A percentile compares a stretch with the other conserved stretches of the same genome.
Conservation (phyloP, 2,113 vertebrate genomes). For the Beaufortia kweichowensis region DNA sequence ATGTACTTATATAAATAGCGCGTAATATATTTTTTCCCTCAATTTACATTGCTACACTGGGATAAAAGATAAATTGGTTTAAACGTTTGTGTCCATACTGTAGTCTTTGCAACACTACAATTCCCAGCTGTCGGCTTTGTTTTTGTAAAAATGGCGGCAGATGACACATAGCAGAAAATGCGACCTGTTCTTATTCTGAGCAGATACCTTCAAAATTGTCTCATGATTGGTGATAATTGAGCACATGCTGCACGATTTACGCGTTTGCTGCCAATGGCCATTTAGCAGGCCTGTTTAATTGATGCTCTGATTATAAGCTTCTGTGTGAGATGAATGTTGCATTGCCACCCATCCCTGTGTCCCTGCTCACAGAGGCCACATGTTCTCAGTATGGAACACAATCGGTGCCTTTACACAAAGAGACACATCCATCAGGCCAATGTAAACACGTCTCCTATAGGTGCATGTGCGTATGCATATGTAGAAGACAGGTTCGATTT, state of each 20-base stretch:
- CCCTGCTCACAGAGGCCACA: constrained; percentile 44
- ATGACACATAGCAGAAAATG: constrained; percentile 51
- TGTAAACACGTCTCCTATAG: constrained; percentile 41
- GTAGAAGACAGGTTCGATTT: constrained; percentile 13
- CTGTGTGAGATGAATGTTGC: constrained; percentile 52
- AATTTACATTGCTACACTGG: no score
- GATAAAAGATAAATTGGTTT: no score
- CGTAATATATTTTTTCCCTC: no score
- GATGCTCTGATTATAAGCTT: constrained; percentile 57
- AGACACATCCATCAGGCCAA: constrained; percentile 44
- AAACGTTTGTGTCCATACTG: background rate
- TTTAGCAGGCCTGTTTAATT: constrained; percentile 60
- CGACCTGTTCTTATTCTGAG: constrained; percentile 67
- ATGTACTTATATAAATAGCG: no score
- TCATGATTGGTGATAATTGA: constrained; percentile 72
- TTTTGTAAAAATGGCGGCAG: constrained; percentile 47
- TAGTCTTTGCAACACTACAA: constrained; percentile 21
- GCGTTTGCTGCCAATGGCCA: constrained; percentile 61
- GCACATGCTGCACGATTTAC: constrained; percentile 64
- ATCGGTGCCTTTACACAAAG: constrained; percentile 46
- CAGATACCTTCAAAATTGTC: constrained; percentile 69
- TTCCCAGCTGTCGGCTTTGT: constrained; percentile 50
- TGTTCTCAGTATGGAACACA: constrained; percentile 53
- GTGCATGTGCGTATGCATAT: background rate
- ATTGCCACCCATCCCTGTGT: constrained; percentile 44